A percentile compares a stretch with the other conserved stretches of the same genome.
These are phyloP conservation scores for Microctenopoma stevenorrisi DNA, from an alignment of 2,797 vertebrate genomes.

Conservation along the genomic window DNA sequence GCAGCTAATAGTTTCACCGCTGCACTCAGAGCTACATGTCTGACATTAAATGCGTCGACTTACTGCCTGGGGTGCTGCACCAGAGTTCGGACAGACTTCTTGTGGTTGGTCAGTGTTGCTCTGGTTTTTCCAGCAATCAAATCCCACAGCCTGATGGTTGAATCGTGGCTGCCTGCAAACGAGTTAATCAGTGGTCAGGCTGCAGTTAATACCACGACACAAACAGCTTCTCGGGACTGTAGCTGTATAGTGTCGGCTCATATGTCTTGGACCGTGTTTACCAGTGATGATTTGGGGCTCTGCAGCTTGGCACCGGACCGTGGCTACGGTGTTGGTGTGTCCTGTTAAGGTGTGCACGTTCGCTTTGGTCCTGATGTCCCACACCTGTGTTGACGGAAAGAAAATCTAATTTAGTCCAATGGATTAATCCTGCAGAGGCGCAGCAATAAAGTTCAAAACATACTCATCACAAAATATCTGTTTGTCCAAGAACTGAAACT, in stretches of 20 bases:
- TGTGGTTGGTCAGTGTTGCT: constrained; percentile 98
- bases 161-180: constrained; percentile 93
- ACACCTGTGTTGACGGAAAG: constrained; percentile 84
- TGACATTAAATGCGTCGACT: constrained; percentile 53
- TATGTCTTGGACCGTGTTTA: constrained; percentile 54
- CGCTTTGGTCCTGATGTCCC: constrained; percentile 97
- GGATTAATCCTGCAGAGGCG: not conserved
- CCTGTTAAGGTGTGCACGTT: constrained; percentile 96
- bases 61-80: constrained; percentile 96
- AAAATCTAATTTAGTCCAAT: not conserved
- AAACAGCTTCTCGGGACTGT: not conserved
- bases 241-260: not conserved
- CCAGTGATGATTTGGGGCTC: constrained; percentile 98
- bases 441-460: too few species aligned
- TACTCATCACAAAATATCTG: too few species aligned
- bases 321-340: constrained; percentile 98
- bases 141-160: constrained; percentile 97
- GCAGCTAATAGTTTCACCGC: not conserved
- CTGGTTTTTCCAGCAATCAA: constrained; percentile 97
- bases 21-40: not conserved
- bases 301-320: constrained; percentile 94
- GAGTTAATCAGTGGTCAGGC: not conserved
- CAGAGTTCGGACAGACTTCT: constrained; percentile 95
- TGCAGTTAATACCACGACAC: not conserved
- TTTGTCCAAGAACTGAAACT: too few species aligned